These are phyloP conservation scores for Eumaeus atala DNA, from an alignment of 1,140 invertebrate species.

Conservation along the genomic window DNA sequence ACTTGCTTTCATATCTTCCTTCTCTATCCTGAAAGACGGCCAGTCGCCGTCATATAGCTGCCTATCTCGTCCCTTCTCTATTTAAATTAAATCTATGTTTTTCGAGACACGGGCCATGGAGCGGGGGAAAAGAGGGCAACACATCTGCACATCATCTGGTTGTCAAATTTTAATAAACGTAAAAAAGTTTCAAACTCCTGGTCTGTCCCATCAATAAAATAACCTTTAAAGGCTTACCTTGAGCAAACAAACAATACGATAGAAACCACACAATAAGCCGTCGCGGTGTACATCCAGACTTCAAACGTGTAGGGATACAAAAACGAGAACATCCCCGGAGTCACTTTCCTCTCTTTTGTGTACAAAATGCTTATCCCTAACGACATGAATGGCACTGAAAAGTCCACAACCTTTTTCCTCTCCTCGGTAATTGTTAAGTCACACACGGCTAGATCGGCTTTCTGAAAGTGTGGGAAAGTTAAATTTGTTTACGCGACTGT, in stretches of 20 bases:
- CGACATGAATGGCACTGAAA: constrained; percentile 94
- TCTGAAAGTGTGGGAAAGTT: constrained; percentile 66
- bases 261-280: constrained; percentile 87
- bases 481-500: no score
- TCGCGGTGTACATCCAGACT: constrained; percentile 90
- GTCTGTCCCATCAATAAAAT: neutral
- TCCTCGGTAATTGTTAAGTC: constrained; percentile 93
- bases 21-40: no score
- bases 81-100: no score
- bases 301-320: constrained; percentile 86
- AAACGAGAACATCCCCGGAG: constrained; percentile 85
- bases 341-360: constrained; percentile 80
- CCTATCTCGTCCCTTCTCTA: no score
- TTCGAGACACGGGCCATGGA: neutral
- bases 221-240: constrained; percentile 72
- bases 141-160: no score
- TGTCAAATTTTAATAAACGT: no score
- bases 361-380: constrained; percentile 87
- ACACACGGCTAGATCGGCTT: constrained; percentile 91
- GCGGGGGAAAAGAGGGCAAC: no score
- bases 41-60: no score
- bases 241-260: constrained; percentile 85
- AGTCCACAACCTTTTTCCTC: constrained; percentile 88
- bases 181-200: no score
- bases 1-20: no score